These are phyloP conservation scores for Anastrepha ludens DNA, from an alignment of 1,140 invertebrate species.

Conservation along the genomic window DNA sequence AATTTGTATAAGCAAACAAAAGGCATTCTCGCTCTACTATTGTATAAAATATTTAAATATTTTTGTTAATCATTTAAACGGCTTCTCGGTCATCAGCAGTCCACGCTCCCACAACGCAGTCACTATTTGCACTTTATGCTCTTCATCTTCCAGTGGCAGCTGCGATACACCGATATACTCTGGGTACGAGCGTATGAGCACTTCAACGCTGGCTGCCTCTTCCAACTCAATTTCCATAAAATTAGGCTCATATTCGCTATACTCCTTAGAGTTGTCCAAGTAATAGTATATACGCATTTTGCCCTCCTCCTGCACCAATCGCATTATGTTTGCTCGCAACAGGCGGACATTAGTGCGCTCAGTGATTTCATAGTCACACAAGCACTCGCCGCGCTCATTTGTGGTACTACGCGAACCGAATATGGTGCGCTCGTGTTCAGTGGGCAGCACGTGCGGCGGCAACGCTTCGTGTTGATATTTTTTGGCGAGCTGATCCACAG, in stretches of 20 bases:
- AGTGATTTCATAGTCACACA: slow-evolving; percentile 80
- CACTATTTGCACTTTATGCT: slow-evolving; percentile 79
- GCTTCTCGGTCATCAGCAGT: slow-evolving; percentile 79
- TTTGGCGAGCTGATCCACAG: slow-evolving; percentile 89
- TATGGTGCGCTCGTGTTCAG: slow-evolving; percentile 81
- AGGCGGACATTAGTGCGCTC: slow-evolving; percentile 83
- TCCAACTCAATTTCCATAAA: slow-evolving; percentile 84
- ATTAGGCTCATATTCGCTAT: slow-evolving; percentile 87
- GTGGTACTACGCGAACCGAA: slow-evolving; percentile 83
- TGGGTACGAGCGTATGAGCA: slow-evolving; percentile 85
- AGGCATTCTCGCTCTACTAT: background rate
- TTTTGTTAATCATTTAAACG: slow-evolving; percentile 67
- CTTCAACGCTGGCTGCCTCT: slow-evolving; percentile 81
- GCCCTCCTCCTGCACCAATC: slow-evolving; percentile 82
- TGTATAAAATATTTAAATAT: background rate
- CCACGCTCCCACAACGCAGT: slow-evolving; percentile 84
- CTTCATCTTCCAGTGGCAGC: slow-evolving; percentile 80
- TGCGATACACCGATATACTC: slow-evolving; percentile 83
- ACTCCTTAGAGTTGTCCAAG: slow-evolving; percentile 87
- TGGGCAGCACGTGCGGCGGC: slow-evolving; percentile 84
- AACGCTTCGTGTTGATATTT: slow-evolving; percentile 90
- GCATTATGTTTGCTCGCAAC: slow-evolving; percentile 81
- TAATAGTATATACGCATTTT: slow-evolving; percentile 84
- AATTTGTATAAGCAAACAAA: background rate
- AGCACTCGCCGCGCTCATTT: slow-evolving; percentile 79